Evolutionary conservation across 2,888 invertebrate genomes (phyloP).

Genomic region (Notocelia uddmanniana): DNA sequence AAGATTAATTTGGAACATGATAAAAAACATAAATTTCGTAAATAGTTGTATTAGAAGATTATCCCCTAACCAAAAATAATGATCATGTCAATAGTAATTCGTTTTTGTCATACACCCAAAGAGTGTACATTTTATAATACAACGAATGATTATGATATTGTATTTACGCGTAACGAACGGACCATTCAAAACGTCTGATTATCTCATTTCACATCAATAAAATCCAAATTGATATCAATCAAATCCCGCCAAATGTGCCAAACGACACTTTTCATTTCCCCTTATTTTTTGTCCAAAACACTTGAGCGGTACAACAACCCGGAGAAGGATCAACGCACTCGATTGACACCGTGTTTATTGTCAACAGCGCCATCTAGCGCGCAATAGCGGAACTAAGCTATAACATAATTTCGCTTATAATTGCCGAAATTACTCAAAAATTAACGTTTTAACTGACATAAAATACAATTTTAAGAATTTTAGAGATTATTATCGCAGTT

Average conservation of each 20-base stretch:
- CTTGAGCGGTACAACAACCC: conserved; percentile 59
- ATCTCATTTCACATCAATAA: conserved; percentile 14
- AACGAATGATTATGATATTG: neutral
- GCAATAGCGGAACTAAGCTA: conserved; percentile 54
- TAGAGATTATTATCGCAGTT: neutral
- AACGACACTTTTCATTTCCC: conserved; percentile 59
- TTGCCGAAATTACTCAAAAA: neutral
- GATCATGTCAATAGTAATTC: too few species aligned
- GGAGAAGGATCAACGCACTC: conserved; percentile 70
- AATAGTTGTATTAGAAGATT: too few species aligned
- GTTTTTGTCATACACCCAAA: too few species aligned
- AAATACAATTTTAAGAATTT: neutral
- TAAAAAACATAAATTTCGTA: too few species aligned
- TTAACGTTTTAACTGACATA: neutral
- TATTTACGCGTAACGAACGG: neutral
- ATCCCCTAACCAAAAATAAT: too few species aligned
- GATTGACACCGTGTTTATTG: conserved; percentile 50
- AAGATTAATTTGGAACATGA: too few species aligned
- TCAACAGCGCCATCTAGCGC: conserved; percentile 59
- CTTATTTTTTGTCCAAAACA: conserved; percentile 54
- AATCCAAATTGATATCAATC: conserved; percentile 29
- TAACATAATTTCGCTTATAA: conserved; percentile 31
- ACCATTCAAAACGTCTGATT: neutral
- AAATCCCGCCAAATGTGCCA: conserved; percentile 24
- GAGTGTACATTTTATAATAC: neutral